phyloP scores from a whole-genome alignment of 1,140 invertebrate genomes.

The Drosophila pseudoobscura region DNA sequence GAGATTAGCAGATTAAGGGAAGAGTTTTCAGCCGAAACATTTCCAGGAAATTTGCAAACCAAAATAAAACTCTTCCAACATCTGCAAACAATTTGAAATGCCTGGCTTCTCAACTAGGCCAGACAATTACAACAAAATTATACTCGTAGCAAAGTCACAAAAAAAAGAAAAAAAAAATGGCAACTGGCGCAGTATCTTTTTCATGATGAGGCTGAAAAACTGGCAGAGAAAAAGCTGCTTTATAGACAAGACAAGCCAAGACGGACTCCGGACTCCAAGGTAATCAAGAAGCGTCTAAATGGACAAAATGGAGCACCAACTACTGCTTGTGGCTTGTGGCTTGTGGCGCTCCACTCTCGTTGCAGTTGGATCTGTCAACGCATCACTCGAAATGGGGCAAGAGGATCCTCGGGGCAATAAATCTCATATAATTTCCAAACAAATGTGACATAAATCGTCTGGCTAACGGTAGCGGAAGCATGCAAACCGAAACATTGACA shows the following conservation, averaged over 20 bases:
- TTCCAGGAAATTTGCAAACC: background rate
- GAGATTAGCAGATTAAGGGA: slow-evolving; percentile 9
- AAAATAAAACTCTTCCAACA: slow-evolving; percentile 24
- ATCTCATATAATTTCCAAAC: slow-evolving; percentile 59
- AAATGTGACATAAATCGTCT: slow-evolving; percentile 61
- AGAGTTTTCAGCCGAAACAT: background rate
- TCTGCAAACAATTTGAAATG: slow-evolving; percentile 51
- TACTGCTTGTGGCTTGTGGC: slow-evolving; percentile 7
- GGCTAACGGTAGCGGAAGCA: slow-evolving; percentile 53
- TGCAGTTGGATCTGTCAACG: slow-evolving; percentile 62
- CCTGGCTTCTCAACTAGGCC: slow-evolving; percentile 56
- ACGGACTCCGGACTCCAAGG: slow-evolving; percentile 43
- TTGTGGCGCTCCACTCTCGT: slow-evolving; percentile 16
- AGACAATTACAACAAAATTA: slow-evolving; percentile 75
- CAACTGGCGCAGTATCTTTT: slow-evolving; percentile 59
- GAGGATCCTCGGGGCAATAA: slow-evolving; percentile 69
- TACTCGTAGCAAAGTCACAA: slow-evolving; percentile 11
- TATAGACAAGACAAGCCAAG: slow-evolving; percentile 50
- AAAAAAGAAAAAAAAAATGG: slow-evolving; percentile 13
- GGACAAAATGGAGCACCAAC: slow-evolving; percentile 75
- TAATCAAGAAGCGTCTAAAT: slow-evolving; percentile 77
- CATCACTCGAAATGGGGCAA: slow-evolving; percentile 69
- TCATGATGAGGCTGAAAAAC: slow-evolving; percentile 61
- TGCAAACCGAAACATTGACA: slow-evolving; percentile 67
- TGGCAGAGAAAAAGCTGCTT: slow-evolving; percentile 52